Conservation (phyloP, 2,888 invertebrate species). For the Axea sp. region DNA sequence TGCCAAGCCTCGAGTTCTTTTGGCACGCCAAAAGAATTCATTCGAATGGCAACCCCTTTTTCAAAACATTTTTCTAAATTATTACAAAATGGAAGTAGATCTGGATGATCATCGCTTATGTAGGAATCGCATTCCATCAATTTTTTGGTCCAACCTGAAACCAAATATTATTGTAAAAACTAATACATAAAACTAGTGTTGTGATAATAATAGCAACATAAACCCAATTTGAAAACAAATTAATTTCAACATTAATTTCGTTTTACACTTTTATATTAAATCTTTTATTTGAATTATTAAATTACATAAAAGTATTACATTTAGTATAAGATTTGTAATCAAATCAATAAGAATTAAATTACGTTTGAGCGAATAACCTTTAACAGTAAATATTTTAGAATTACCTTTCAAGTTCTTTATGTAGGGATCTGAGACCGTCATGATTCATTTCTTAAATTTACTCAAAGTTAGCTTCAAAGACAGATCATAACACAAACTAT, state of each 20-base stretch:
- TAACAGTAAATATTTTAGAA: neutral
- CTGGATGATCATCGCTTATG: constrained; percentile 80
- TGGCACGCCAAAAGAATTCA: constrained; percentile 78
- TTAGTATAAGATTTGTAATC: too few species aligned
- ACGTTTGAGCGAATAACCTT: constrained; percentile 7
- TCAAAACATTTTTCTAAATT: constrained; percentile 82
- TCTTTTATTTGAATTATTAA: too few species aligned
- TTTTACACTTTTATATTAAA: too few species aligned
- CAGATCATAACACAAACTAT: neutral
- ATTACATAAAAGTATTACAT: neutral
- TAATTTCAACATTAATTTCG: too few species aligned
- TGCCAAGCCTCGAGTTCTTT: constrained; percentile 80
- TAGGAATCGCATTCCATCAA: constrained; percentile 76
- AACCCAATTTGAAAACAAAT: too few species aligned
- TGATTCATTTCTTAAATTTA: constrained; percentile 69
- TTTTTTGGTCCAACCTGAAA: constrained; percentile 77
- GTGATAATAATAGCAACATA: too few species aligned
- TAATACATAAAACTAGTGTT: too few species aligned
- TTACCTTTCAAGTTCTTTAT: constrained; percentile 83
- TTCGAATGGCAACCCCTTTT: constrained; percentile 80
- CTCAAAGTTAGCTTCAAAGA: neutral
- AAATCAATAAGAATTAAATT: constrained; percentile 35
- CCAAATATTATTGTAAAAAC: too few species aligned
- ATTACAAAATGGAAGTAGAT: constrained; percentile 80
- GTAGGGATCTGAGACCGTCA: constrained; percentile 83